Conservation (phyloP, 2,113 vertebrate genomes). For the Sigmodon hispidus region DNA sequence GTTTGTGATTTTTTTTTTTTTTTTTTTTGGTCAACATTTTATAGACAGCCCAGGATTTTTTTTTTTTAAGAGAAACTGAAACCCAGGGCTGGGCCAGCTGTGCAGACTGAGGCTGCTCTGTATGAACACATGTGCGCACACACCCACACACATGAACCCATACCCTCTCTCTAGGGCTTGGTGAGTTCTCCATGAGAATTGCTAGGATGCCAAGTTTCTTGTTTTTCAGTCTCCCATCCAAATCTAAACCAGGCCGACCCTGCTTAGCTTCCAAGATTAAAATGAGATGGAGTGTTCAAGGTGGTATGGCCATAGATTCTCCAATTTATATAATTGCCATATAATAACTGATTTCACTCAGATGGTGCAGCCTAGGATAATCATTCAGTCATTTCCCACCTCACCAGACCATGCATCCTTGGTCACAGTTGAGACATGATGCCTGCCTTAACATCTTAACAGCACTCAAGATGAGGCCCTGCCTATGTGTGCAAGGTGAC, state of each 20-base stretch:
- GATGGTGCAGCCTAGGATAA: background rate
- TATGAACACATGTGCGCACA: fast-evolving
- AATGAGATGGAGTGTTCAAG: background rate
- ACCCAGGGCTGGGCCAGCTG: background rate
- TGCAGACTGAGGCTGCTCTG: background rate
- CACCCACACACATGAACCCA: background rate
- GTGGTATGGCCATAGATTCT: background rate
- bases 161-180: background rate
- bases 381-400: too few relatives aligned
- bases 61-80: conserved; percentile 57
- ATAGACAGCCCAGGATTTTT: conserved; percentile 44
- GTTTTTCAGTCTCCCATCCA: background rate
- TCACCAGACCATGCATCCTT: background rate
- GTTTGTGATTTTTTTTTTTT: conserved; percentile 29
- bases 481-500: background rate
- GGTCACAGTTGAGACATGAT: fast-evolving
- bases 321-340: background rate
- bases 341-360: background rate
- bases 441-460: too few relatives aligned
- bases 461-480: background rate
- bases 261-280: background rate
- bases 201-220: background rate
- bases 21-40: background rate
- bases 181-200: background rate
- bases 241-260: background rate